These are phyloP conservation scores for Oryzaephilus surinamensis DNA, from an alignment of 1,140 invertebrate species.

Conservation along the genomic window DNA sequence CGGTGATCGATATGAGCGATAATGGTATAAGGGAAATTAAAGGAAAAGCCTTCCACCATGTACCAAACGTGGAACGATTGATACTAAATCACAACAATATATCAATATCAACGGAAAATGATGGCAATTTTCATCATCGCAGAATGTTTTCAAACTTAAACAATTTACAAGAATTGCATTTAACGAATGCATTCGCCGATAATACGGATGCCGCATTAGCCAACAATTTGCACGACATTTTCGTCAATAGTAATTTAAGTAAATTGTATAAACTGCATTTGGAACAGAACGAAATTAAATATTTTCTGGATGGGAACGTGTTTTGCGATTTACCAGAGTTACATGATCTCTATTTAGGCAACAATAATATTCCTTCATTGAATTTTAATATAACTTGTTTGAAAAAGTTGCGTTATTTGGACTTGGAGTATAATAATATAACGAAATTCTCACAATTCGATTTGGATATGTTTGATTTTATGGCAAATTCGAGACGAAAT, in stretches of 20 bases:
- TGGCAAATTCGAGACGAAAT: conserved; percentile 41
- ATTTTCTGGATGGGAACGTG: conserved; percentile 51
- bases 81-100: conserved; percentile 67
- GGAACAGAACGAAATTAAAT: conserved; percentile 67
- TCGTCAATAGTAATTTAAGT: conserved; percentile 56
- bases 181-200: conserved; percentile 67
- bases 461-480: conserved; percentile 46
- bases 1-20: conserved; percentile 64
- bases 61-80: conserved; percentile 56
- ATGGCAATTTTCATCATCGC: conserved; percentile 54
- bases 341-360: conserved; percentile 56
- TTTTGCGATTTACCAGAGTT: conserved; percentile 62
- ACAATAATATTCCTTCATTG: conserved; percentile 50
- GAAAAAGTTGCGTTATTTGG: conserved; percentile 54
- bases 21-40: conserved; percentile 65
- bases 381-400: conserved; percentile 60
- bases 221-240: conserved; percentile 59
- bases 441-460: conserved; percentile 46
- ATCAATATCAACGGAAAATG: conserved; percentile 45
- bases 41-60: conserved; percentile 68
- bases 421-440: conserved; percentile 61
- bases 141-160: conserved; percentile 69
- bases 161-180: conserved; percentile 58
- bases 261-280: conserved; percentile 61
- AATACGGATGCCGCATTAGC: conserved; percentile 50